phyloP scores from a whole-genome alignment of 2,888 invertebrate species.

The Allophyes oxyacanthae region DNA sequence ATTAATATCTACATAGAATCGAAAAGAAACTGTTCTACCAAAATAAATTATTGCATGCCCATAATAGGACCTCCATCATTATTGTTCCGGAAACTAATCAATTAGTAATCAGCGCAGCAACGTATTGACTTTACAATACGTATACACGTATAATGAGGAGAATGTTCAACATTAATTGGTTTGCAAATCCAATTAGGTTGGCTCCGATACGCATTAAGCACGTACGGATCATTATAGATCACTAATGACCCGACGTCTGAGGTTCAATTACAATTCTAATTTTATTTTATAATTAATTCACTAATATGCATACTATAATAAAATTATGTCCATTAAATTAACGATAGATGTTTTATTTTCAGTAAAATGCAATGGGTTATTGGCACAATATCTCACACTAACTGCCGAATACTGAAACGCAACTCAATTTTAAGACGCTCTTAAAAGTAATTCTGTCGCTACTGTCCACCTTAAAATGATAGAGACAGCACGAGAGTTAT shows the following conservation, averaged over 20 bases:
- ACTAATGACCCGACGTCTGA: slow-evolving; percentile 78
- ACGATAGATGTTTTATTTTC: too few species aligned
- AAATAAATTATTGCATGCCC: neutral
- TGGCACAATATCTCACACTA: too few species aligned
- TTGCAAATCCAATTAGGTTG: slow-evolving; percentile 86
- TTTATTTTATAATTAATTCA: slow-evolving; percentile 34
- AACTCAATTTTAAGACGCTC: too few species aligned
- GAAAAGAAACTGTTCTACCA: too few species aligned
- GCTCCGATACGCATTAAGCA: slow-evolving; percentile 81
- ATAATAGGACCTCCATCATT: slow-evolving; percentile 10
- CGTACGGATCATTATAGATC: slow-evolving; percentile 83
- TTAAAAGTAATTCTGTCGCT: too few species aligned
- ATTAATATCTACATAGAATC: too few species aligned
- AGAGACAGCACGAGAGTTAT: too few species aligned
- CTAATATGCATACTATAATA: neutral
- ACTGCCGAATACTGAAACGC: too few species aligned
- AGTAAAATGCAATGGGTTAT: too few species aligned
- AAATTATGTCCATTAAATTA: too few species aligned
- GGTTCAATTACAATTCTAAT: slow-evolving; percentile 33
- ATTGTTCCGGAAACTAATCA: slow-evolving; percentile 69
- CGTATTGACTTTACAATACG: slow-evolving; percentile 81
- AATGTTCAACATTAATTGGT: slow-evolving; percentile 85
- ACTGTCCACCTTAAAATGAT: too few species aligned
- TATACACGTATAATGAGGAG: slow-evolving; percentile 78
- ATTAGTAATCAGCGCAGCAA: slow-evolving; percentile 73